phyloP scores from a whole-genome alignment of 1,140 invertebrate species.

The Lepidurus apus region DNA sequence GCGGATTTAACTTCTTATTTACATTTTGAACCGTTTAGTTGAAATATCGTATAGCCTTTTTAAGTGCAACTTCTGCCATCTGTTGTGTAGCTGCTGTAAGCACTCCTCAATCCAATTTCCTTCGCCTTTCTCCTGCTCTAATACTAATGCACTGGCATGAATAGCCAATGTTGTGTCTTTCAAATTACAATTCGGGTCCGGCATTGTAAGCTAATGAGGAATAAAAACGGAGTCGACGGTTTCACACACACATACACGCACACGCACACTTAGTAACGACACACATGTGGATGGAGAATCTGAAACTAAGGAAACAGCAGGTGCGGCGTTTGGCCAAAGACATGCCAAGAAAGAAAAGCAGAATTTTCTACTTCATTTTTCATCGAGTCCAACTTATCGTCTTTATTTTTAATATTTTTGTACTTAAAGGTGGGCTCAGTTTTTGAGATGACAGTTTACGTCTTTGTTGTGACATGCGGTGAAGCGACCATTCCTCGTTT shows the following conservation, averaged over 20 bases:
- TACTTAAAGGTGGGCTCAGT: no score
- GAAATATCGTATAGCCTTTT: no score
- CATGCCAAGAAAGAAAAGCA: not conserved
- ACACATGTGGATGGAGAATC: constrained; percentile 5
- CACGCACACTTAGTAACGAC: not conserved
- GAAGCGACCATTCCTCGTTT: no score
- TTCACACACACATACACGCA: constrained; percentile 18
- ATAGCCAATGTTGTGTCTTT: not conserved
- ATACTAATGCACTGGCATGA: not conserved
- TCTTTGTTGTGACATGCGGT: no score
- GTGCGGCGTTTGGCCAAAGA: constrained; percentile 10
- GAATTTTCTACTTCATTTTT: not conserved
- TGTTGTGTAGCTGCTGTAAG: no score
- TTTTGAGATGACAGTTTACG: no score
- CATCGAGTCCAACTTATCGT: not conserved
- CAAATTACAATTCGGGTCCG: not conserved
- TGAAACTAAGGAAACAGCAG: constrained; percentile 19
- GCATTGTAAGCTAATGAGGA: constrained; percentile 19
- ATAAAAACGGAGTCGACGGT: constrained; percentile 31
- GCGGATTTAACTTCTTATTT: no score
- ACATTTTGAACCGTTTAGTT: no score
- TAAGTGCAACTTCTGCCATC: no score
- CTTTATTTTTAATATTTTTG: no score
- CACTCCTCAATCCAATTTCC: no score
- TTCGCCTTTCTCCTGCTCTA: not conserved